Evolutionary conservation across 2,888 invertebrate species (phyloP).

Genomic region (Bombylius discolor): DNA sequence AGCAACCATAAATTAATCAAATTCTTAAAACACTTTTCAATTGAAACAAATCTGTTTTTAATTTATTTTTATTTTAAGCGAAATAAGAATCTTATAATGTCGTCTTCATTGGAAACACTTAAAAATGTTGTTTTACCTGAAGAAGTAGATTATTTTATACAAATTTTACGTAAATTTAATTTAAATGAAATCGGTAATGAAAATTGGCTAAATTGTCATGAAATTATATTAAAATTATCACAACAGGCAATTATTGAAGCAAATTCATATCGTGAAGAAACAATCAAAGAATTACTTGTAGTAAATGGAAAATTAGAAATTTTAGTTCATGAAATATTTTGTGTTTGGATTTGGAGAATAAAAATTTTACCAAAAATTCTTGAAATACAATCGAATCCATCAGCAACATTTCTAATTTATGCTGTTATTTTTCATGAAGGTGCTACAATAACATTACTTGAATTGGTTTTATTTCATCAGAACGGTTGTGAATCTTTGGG

Average conservation of each 20-base stretch:
- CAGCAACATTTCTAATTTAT: slow-evolving; percentile 61
- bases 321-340: slow-evolving; percentile 69
- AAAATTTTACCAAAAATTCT: slow-evolving; percentile 68
- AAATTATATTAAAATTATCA: slow-evolving; percentile 68
- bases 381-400: slow-evolving; percentile 50
- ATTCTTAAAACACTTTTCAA: too few relatives aligned
- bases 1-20: too few relatives aligned
- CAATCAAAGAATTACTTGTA: slow-evolving; percentile 70
- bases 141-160: slow-evolving; percentile 62
- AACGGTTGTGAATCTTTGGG: slow-evolving; percentile 65
- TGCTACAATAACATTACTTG: slow-evolving; percentile 63
- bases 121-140: slow-evolving; percentile 46
- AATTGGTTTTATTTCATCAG: slow-evolving; percentile 68
- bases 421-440: slow-evolving; percentile 72
- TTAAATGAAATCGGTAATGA: slow-evolving; percentile 55
- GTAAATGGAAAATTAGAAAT: slow-evolving; percentile 39
- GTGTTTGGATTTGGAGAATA: slow-evolving; percentile 72
- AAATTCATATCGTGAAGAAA: slow-evolving; percentile 62
- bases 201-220: slow-evolving; percentile 73
- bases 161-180: slow-evolving; percentile 52
- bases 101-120: slow-evolving; percentile 14
- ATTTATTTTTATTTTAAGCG: too few relatives aligned
- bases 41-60: too few relatives aligned
- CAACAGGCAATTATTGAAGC: slow-evolving; percentile 81
- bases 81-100: neutral